Conservation (phyloP, 2,797 vertebrate genomes). For the Peromyscus nudipes region DNA sequence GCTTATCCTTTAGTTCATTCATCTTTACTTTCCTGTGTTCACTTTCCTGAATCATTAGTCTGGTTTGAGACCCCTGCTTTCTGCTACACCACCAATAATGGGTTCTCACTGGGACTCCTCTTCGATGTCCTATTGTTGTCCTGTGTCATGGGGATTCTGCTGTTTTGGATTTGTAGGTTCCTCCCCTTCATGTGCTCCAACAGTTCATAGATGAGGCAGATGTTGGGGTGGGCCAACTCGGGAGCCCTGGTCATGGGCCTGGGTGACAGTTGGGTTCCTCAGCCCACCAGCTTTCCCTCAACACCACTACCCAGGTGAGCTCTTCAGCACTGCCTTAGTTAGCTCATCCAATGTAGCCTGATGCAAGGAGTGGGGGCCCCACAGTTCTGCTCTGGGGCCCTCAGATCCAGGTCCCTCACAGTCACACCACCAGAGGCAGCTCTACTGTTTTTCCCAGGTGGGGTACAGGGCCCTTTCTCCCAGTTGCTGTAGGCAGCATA, state of each 20-base stretch:
- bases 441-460: neutral
- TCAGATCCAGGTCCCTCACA: neutral
- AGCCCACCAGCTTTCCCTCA: neutral
- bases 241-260: neutral
- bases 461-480: accelerated
- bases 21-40: neutral
- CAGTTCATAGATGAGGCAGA: neutral
- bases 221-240: neutral
- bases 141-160: neutral
- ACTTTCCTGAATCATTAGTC: neutral
- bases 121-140: neutral
- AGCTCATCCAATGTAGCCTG: neutral
- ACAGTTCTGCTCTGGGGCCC: neutral
- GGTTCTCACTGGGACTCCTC: neutral
- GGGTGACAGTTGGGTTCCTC: neutral
- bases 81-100: neutral
- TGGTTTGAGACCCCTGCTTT: neutral
- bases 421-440: neutral
- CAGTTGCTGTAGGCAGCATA: neutral
- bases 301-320: neutral
- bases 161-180: neutral
- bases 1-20: neutral
- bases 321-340: neutral
- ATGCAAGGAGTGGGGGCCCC: neutral
- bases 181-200: neutral